phyloP scores from a whole-genome alignment of 2,797 vertebrate species.

The Eremophila alpestris region DNA sequence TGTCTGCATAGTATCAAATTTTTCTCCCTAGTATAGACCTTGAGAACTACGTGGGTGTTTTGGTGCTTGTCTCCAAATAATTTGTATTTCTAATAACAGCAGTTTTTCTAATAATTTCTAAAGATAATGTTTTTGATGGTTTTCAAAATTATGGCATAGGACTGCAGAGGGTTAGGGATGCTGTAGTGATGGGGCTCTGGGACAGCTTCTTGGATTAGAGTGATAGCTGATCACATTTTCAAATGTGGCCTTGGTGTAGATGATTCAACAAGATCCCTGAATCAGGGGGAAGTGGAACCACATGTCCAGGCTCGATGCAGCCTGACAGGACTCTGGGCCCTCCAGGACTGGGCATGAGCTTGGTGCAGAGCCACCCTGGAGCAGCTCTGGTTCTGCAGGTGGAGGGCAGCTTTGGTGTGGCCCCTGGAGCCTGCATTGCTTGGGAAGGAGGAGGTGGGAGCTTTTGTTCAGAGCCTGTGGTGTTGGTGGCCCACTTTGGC shows the following conservation, averaged over 20 bases:
- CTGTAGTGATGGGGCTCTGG: neutral
- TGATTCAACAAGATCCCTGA: neutral
- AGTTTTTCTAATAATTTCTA: neutral
- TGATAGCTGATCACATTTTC: neutral
- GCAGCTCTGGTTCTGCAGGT: neutral
- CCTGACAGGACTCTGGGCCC: accelerated
- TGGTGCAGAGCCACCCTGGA: neutral
- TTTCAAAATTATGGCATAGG: neutral
- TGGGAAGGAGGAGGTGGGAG: neutral
- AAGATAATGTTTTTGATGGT: neutral
- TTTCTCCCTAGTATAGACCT: neutral
- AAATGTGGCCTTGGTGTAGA: neutral
- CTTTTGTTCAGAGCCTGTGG: neutral
- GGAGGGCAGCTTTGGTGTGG: neutral
- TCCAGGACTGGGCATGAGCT: accelerated
- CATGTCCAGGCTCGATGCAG: neutral
- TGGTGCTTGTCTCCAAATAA: neutral
- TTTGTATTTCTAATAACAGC: neutral
- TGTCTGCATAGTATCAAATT: neutral
- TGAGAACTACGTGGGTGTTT: neutral
- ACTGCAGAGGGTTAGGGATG: neutral
- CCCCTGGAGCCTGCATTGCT: accelerated
- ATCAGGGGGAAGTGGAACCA: accelerated
- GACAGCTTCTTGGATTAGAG: neutral
- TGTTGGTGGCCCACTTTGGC: neutral